Evolutionary conservation across 2,888 invertebrate species (phyloP).

Genomic region (Onthophagus sagittarius): DNA sequence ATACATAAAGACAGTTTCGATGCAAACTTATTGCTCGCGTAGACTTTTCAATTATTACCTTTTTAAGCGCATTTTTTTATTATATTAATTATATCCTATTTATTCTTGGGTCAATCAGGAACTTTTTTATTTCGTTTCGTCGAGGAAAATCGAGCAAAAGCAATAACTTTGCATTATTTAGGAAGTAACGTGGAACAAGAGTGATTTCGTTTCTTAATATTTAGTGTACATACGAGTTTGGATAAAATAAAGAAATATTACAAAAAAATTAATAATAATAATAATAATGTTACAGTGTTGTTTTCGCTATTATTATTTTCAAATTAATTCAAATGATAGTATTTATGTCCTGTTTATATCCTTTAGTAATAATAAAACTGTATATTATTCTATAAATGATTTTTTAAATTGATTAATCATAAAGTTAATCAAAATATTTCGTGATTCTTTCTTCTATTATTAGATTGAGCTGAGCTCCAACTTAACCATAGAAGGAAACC

Average conservation of each 20-base stretch:
- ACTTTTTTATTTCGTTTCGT: slow-evolving; percentile 2
- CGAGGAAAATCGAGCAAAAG: slow-evolving; percentile 20
- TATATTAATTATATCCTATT: slow-evolving; percentile 25
- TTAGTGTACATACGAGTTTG: slow-evolving; percentile 15
- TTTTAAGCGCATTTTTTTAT: slow-evolving; percentile 30
- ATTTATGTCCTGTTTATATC: slow-evolving; percentile 34
- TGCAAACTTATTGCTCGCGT: slow-evolving; percentile 40
- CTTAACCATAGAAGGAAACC: no score
- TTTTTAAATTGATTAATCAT: no score
- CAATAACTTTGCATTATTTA: slow-evolving; percentile 39
- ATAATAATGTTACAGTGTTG: not conserved
- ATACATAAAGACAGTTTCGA: slow-evolving; percentile 21
- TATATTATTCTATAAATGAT: slow-evolving; percentile 27
- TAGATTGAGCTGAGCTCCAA: no score
- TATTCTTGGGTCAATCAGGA: slow-evolving; percentile 30
- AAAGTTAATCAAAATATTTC: no score
- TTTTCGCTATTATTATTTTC: not conserved
- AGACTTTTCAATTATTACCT: slow-evolving; percentile 21
- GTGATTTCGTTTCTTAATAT: slow-evolving; percentile 17
- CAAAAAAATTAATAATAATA: not conserved
- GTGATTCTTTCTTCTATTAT: no score
- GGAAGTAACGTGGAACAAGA: not conserved
- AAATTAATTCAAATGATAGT: slow-evolving; percentile 26
- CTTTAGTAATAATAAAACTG: slow-evolving; percentile 30
- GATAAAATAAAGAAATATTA: not conserved